Evolutionary conservation across 2,797 vertebrate genomes (phyloP).

Genomic region (Scyliorhinus canicula): DNA sequence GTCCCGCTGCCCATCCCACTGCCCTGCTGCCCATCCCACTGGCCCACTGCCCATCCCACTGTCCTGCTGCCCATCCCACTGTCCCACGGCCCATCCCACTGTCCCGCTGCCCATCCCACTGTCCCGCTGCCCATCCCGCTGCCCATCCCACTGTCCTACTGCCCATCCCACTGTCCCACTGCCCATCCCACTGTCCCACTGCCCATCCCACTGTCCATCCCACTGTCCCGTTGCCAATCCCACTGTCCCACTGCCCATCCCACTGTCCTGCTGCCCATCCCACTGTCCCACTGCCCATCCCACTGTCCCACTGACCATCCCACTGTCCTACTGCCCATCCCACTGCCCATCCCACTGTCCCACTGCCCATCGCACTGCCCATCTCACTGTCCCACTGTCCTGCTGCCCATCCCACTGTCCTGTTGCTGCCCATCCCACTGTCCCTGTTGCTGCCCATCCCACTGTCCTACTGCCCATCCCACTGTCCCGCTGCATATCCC

Average conservation of each 20-base stretch:
- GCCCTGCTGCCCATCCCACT: neutral
- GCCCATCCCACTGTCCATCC: neutral
- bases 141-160: neutral
- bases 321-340: neutral
- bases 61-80: neutral
- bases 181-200: neutral
- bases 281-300: neutral
- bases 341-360: neutral
- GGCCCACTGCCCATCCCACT: neutral
- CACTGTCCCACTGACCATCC: neutral
- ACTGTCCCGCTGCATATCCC: too few species aligned
- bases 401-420: neutral
- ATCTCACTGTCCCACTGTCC: neutral
- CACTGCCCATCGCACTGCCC: neutral
- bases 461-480: neutral
- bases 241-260: neutral
- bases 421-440: neutral
- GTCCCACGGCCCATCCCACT: neutral
- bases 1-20: neutral
- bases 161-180: neutral
- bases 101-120: neutral
- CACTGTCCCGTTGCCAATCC: neutral
- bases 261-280: neutral
- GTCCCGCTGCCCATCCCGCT: too few species aligned
- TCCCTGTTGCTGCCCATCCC: neutral